A percentile compares a stretch with the other conserved stretches of the same genome.
Conservation (phyloP, 2,888 invertebrate species). For the Stenurella melanura region DNA sequence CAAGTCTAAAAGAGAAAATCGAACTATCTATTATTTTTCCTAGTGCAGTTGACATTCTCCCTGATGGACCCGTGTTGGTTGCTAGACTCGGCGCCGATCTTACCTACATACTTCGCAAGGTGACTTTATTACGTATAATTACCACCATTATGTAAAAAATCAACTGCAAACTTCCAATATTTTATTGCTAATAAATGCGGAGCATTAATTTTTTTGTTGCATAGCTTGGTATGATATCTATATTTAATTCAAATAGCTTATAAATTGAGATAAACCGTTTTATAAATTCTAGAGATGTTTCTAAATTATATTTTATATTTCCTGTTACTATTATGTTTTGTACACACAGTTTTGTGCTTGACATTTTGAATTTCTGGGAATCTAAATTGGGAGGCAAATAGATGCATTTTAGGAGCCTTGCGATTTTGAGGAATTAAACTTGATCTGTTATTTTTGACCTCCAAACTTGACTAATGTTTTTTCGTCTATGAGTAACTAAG, state of each 20-base stretch:
- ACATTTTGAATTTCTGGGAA: not conserved
- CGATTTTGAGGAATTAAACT: not conserved
- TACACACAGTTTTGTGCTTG: not conserved
- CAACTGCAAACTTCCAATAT: constrained; percentile 33
- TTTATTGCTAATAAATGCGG: constrained; percentile 4
- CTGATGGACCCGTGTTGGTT: constrained; percentile 34
- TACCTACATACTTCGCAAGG: constrained; percentile 66
- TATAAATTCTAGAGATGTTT: not conserved
- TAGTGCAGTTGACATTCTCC: constrained; percentile 35
- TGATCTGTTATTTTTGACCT: not conserved
- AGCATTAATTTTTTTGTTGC: not conserved
- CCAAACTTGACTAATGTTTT: not conserved
- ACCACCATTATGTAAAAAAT: constrained; percentile 43
- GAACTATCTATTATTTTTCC: constrained; percentile 26
- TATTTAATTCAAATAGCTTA: not conserved
- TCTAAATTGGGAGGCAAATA: not conserved
- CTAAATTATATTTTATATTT: not conserved
- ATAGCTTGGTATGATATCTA: not conserved
- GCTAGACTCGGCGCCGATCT: constrained; percentile 62
- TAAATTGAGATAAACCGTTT: not conserved
- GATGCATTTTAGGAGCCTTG: not conserved
- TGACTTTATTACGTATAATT: constrained; percentile 57
- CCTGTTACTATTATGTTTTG: not conserved
- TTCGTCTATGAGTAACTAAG: not conserved
- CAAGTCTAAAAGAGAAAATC: too few species aligned